Base-by-base conservation (phyloP, 2,888 invertebrate genomes). In the Pinctada fucata region DNA sequence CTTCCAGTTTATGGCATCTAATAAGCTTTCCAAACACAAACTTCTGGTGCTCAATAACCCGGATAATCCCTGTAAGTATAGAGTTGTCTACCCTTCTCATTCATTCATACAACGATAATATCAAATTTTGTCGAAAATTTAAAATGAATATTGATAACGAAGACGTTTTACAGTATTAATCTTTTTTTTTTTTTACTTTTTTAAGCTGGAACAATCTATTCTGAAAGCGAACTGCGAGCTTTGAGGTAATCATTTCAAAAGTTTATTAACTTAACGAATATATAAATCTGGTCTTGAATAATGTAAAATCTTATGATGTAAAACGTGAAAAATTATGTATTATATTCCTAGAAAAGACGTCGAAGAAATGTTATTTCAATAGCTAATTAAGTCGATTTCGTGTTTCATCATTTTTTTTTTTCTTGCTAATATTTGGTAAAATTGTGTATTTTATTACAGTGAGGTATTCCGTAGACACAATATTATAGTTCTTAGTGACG, bases 401-500 rank as follows among this genome's bases (percentile, higher is more conserved):
- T 31, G 31, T 31, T 31, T 31, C 1, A 31, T 31, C 31, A 31
- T 31, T 31, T 31, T 31, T 31, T n/a, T n/a, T n/a, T n/a, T n/a
- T n/a, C n/a, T n/a, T n/a, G n/a, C n/a, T 31, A 31, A 31, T 31
- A 31, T 31, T 31, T 31, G 31, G 31, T 1, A 31, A 31, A 31
- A 64, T 13, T n/a, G 0, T 66, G 73, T 69, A 4, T 76, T 71
- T 71, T 50, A 69, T 87, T 85, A 48, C 83, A 90, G 89, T 74
- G 81, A 86, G 6, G 82, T 82, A 3, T 90, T 88, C 76, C 82
- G 90, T 13, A 84, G 86, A 75, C 82, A 92, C 83, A 87, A 90
- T 8, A 87, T 92, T 47, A 72, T 91, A 8, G 91, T 92, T 2
- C 78, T 92, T 3, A 85, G 88, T 75, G 92, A 92, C 84, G 92